phyloP scores from a whole-genome alignment of 92 coral and sea anemone species.

The Zoanthus sansibaricus region DNA sequence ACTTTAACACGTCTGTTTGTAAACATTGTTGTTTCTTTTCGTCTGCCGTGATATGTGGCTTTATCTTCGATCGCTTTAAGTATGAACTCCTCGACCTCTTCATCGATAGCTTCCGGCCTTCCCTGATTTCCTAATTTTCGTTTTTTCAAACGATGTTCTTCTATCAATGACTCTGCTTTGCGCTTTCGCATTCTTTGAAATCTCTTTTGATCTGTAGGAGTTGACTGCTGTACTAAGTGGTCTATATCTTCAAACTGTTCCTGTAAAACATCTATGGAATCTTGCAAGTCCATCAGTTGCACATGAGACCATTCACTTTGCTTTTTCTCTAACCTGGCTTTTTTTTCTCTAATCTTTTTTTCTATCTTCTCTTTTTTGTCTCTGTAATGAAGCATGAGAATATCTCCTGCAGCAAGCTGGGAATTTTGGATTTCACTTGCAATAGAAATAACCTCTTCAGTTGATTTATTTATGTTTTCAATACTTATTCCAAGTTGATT shows the following conservation, averaged over 20 bases:
- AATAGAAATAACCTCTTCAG: conserved; percentile 36
- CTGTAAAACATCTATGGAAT: conserved; percentile 32
- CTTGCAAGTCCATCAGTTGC: conserved; percentile 47
- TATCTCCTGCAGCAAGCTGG: conserved; percentile 57
- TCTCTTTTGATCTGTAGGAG: conserved; percentile 32
- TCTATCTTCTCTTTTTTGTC: conserved; percentile 34
- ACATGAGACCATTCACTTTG: conserved; percentile 23
- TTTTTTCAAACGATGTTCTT: conserved; percentile 42
- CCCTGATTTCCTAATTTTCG: conserved; percentile 49
- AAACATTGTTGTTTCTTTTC: conserved; percentile 63
- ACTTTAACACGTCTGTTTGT: conserved; percentile 60
- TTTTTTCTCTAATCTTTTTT: conserved; percentile 27
- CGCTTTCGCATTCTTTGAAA: conserved; percentile 53
- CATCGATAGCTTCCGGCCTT: conserved; percentile 41
- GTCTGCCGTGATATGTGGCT: conserved; percentile 65
- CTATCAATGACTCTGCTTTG: conserved; percentile 44
- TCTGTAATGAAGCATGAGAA: conserved; percentile 32
- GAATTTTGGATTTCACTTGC: conserved; percentile 57
- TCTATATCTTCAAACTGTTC: conserved; percentile 33
- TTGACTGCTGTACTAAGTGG: conserved; percentile 18
- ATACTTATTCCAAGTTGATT: conserved; percentile 53
- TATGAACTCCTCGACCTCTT: conserved; percentile 52
- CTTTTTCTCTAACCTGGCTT: conserved; percentile 25
- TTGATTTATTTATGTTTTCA: conserved; percentile 27
- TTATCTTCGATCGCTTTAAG: conserved; percentile 62